A percentile compares a stretch with the other conserved stretches of the same genome.
These are phyloP conservation scores for Triplophysa siluroides DNA, from an alignment of 2,113 vertebrate species.

Conservation along the genomic window DNA sequence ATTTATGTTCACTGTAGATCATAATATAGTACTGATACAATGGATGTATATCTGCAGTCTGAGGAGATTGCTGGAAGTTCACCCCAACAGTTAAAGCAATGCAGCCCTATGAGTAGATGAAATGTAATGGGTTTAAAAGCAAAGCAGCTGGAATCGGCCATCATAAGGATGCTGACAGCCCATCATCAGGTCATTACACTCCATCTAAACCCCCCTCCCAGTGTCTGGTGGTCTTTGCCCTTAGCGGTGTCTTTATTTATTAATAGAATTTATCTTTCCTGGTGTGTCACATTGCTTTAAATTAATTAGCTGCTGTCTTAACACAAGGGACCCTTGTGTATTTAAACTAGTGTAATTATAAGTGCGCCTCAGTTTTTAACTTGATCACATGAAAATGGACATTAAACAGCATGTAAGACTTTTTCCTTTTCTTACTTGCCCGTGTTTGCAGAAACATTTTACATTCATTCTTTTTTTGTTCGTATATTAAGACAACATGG, in stretches of 20 bases:
- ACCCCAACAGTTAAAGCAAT: not conserved
- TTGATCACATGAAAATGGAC: conserved; percentile 11
- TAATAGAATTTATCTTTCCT: conserved; percentile 56
- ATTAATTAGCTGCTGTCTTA: conserved; percentile 39
- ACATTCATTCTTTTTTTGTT: too few species aligned
- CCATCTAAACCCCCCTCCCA: not conserved
- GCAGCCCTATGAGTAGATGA: conserved; percentile 13
- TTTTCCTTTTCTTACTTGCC: not conserved
- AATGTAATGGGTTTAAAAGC: not conserved
- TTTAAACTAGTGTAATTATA: conserved; percentile 4
- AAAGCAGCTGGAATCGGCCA: conserved; percentile 29
- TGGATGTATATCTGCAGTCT: not conserved
- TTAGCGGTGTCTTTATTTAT: conserved; percentile 55
- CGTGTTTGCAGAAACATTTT: not conserved
- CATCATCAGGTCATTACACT: conserved; percentile 40
- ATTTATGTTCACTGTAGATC: too few species aligned
- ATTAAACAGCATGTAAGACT: not conserved
- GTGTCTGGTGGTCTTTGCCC: conserved; percentile 42
- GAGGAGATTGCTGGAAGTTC: not conserved
- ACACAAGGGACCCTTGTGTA: not conserved
- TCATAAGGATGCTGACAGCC: conserved; percentile 11
- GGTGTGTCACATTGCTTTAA: conserved; percentile 41
- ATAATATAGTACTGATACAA: too few species aligned
- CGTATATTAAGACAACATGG: too few species aligned
- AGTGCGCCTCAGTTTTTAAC: conserved; percentile 18